Evolutionary conservation across 2,113 vertebrate genomes (phyloP).

Genomic region (Thunnus maccoyii): DNA sequence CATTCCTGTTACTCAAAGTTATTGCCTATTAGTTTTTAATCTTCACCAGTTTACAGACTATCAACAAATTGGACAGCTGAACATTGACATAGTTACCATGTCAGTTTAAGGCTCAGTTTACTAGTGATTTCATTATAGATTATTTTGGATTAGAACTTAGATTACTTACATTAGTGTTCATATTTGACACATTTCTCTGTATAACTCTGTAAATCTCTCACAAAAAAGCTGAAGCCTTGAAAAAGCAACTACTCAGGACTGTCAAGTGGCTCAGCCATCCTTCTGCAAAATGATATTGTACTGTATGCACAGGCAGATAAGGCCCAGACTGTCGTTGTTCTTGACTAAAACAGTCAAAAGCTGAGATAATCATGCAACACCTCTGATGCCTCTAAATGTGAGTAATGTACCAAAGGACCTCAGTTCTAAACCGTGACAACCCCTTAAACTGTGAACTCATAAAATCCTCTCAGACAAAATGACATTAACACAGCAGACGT

Average conservation of each 20-base stretch:
- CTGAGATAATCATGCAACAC: slow-evolving; percentile 10
- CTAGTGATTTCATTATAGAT: not conserved
- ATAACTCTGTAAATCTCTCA: too few relatives aligned
- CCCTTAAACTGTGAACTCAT: slow-evolving; percentile 39
- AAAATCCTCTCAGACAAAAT: slow-evolving; percentile 48
- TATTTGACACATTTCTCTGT: not conserved
- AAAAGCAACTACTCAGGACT: not conserved
- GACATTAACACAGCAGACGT: slow-evolving; percentile 31
- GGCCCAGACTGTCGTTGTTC: not conserved
- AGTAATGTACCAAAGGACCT: not conserved
- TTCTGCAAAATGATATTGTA: too few relatives aligned
- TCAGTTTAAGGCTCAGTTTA: not conserved
- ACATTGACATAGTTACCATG: not conserved
- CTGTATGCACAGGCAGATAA: not conserved
- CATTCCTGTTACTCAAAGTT: too few relatives aligned
- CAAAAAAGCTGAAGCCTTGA: too few relatives aligned
- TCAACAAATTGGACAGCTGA: not conserved
- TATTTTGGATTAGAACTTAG: not conserved
- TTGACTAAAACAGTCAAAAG: slow-evolving; percentile 25
- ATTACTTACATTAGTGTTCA: not conserved
- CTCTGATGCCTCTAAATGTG: not conserved
- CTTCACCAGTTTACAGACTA: not conserved
- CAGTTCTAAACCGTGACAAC: slow-evolving; percentile 17
- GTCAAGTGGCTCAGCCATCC: not conserved
- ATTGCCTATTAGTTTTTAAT: not conserved